phyloP scores from a whole-genome alignment of 1,140 invertebrate species.

The Laupala kohalensis region DNA sequence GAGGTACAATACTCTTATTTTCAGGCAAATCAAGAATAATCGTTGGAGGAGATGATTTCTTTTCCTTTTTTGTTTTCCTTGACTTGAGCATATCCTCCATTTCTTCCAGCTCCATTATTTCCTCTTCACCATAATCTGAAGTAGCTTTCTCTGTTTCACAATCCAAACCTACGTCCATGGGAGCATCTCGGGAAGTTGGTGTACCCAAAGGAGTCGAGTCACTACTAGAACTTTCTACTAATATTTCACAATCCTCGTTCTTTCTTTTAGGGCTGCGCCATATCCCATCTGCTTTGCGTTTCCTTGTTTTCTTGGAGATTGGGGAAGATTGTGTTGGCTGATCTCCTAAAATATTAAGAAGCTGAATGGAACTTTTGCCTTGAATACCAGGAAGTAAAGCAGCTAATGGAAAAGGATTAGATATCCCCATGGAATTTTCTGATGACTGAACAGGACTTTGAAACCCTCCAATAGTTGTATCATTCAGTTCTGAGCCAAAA shows the following conservation, averaged over 20 bases:
- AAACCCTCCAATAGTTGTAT: conserved; percentile 1
- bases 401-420: conserved; percentile 4
- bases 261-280: conserved; percentile 12
- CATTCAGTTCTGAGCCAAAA: conserved; percentile 7
- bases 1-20: conserved; percentile 38
- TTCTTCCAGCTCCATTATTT: conserved; percentile 37
- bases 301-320: conserved; percentile 1
- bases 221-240: conserved; percentile 49
- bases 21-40: conserved; percentile 25
- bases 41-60: conserved; percentile 26
- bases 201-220: conserved; percentile 41
- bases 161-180: conserved; percentile 34
- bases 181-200: conserved; percentile 35
- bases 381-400: not conserved
- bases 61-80: conserved; percentile 30
- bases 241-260: conserved; percentile 31
- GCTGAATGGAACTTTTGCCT: not conserved
- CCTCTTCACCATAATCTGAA: conserved; percentile 42
- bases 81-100: conserved; percentile 23
- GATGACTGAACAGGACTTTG: conserved; percentile 1
- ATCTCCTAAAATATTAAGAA: conserved; percentile 3
- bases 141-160: conserved; percentile 5
- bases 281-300: conserved; percentile 2
- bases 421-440: not conserved
- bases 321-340: not conserved